Evolutionary conservation across 2,888 invertebrate genomes (phyloP), one percentile per base, ranked within the genome.

Genomic region (Spialia ferax): DNA sequence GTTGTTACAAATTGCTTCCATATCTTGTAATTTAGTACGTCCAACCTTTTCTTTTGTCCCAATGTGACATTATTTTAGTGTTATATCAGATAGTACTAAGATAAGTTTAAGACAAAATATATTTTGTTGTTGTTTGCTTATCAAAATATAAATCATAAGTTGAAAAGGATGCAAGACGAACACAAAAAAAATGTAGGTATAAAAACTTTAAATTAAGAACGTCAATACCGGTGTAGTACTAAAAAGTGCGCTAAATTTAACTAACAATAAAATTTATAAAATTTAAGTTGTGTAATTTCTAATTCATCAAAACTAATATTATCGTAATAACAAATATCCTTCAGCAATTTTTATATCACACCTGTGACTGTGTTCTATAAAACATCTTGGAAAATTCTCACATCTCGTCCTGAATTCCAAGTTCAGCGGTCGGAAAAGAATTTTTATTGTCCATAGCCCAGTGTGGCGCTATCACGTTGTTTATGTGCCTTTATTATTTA

Each of bases 391-490:
- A 54, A 48, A 54, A 66, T 66, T 23, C 32, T 23, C 45, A 29
- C 60, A 20, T 67, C 15, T 32, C 67, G 61, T 20, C 70, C 70
- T 69, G 70, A 70, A 75, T 81, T 79, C 78, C 76, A 76, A 68
- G 73, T 71, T 69, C 74, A 66, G 76, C 75, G 79, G 80, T 77
- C 64, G 63, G 67, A 62, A 77, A 80, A 83, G 86, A 87, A 86
- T 88, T 88, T 88, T 85, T 88, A 88, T 84, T 86, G 84, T 87
- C 86, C 86, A 88, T 87, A 88, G 85, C 79, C 82, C 79, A 60
- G 79, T 81, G 78, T 78, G 74, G 77, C 74, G 77, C 75, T 76
- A 70, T 74, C 70, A 42, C 70, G 69, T 63, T 70, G 69, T 72
- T 74, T 75, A 69, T 75, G 66, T 69, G 63, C 62, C 63, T 70